Evolutionary conservation across 37 sponge, comb jelly and placozoan species (phyloP).

Genomic region (Halichondria panicea): DNA sequence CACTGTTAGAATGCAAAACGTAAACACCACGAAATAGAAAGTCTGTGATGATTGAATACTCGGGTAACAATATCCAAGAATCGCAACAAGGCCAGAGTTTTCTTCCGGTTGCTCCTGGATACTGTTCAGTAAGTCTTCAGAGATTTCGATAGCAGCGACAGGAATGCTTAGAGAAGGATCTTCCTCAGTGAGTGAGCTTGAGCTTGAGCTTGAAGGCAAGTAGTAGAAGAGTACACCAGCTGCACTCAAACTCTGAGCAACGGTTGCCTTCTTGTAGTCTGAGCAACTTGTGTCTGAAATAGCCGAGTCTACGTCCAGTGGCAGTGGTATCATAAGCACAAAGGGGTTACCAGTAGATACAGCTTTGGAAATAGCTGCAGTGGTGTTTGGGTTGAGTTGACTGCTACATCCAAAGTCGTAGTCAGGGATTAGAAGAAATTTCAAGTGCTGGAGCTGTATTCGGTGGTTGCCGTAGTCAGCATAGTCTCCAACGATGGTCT

Average conservation of each 20-base stretch:
- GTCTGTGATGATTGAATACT: slow-evolving; percentile 16
- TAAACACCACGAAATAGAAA: slow-evolving; percentile 82
- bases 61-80: background rate
- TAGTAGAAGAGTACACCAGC: slow-evolving; percentile 41
- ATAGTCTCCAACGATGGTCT: background rate
- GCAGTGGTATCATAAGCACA: too few species aligned
- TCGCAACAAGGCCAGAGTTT: background rate
- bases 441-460: background rate
- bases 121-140: background rate
- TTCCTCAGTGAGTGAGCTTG: too few species aligned
- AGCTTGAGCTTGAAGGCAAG: too few species aligned
- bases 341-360: too few species aligned
- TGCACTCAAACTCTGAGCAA: slow-evolving; percentile 23
- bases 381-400: background rate
- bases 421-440: background rate
- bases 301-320: too few species aligned
- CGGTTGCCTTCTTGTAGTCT: slow-evolving; percentile 8
- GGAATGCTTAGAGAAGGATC: background rate
- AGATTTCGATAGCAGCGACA: background rate
- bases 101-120: background rate
- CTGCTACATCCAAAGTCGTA: slow-evolving; percentile 9
- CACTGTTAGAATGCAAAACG: slow-evolving; percentile 62
- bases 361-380: too few species aligned
- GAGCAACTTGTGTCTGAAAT: slow-evolving; percentile 6
- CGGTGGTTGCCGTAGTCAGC: background rate